Percentiles rank a stretch among this genome's conserved stretches.
Conservation (phyloP, 1,140 invertebrate species). For the Aphelenchoides besseyi region DNA sequence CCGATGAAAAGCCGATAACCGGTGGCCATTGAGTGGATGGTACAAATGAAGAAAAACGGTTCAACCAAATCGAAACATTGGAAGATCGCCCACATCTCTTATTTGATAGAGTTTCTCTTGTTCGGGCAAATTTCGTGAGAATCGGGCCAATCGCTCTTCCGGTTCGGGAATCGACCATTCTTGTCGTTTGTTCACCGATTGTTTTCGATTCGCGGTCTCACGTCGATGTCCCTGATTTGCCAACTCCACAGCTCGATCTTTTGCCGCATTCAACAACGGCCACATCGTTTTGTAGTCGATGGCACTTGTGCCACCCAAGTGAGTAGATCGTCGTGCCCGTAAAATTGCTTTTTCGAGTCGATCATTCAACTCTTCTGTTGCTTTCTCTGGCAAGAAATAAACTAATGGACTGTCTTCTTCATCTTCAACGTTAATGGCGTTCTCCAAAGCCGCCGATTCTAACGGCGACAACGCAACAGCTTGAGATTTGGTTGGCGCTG, state of each 20-base stretch:
- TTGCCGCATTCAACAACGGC: slow-evolving; percentile 7
- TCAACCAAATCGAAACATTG: slow-evolving; percentile 20
- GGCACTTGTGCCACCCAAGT: background rate
- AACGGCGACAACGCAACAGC: background rate
- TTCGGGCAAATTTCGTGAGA: slow-evolving; percentile 20
- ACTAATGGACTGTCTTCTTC: background rate
- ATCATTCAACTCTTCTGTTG: background rate
- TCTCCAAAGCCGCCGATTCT: background rate
- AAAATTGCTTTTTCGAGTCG: background rate
- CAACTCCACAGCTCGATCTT: slow-evolving; percentile 6
- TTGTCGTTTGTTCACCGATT: background rate
- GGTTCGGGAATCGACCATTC: background rate
- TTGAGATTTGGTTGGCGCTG: background rate
- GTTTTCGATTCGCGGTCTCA: background rate
- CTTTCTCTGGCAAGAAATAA: background rate
- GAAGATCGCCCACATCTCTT: slow-evolving; percentile 3
- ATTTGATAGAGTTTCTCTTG: slow-evolving; percentile 19
- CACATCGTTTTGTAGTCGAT: background rate
- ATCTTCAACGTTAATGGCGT: too few relatives aligned
- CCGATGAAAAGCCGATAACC: too few relatives aligned
- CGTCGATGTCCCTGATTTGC: background rate
- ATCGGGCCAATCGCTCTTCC: slow-evolving; percentile 10
- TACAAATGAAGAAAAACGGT: too few relatives aligned
- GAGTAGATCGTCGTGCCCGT: background rate
- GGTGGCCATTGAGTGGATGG: too few relatives aligned